Evolutionary conservation across 2,113 vertebrate species (phyloP), one percentile per base, ranked within the genome.

Genomic region (mouse (Mus musculus)): DNA sequence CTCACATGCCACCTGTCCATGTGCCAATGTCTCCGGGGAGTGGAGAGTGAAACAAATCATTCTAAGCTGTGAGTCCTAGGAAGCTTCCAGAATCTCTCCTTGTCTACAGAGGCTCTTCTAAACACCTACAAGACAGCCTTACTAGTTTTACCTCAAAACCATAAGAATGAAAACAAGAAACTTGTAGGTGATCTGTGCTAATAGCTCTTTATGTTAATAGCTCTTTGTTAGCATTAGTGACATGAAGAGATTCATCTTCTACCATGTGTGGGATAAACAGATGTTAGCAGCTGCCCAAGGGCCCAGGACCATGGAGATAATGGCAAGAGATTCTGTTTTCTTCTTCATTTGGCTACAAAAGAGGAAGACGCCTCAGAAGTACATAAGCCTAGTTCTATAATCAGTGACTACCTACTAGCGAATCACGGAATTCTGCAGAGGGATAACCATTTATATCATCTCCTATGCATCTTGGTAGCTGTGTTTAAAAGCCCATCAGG

Each of bases 111-210:
- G 28, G 17, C 30, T 36, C 14, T 9, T 8, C 65, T 3, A 28
- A 56, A 3, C n/a, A 36, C 52, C 61, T 19, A 3, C 0, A 9
- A 72, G 28, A 77, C 16, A 0, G 22, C 3, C 59, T 39, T 52
- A 42, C 71, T 56, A 3, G 46, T 12, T 59, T 59, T 46, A 2
- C n/a, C 63, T 33, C 61, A 75, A 72, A 72, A 46, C 65, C 28
- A 7, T 42, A 67, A 56, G 5, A 42, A 54, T 7, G 3, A 56
- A 61, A 36, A 73, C 22, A 61, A 24, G 20, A 78, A 92, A 52
- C 72, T 24, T 7, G 0, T 2, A 54, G 20, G 17, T 7, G 3
- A n/a, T 10, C 26, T 22, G 7, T 85, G 24, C 1, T 16, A 33
- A 56, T 2, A 19, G n/a, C 28, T 67, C 28, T 67, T 13, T 67